Conservation (phyloP, 2,888 invertebrate genomes). For the Eilema caniola region DNA sequence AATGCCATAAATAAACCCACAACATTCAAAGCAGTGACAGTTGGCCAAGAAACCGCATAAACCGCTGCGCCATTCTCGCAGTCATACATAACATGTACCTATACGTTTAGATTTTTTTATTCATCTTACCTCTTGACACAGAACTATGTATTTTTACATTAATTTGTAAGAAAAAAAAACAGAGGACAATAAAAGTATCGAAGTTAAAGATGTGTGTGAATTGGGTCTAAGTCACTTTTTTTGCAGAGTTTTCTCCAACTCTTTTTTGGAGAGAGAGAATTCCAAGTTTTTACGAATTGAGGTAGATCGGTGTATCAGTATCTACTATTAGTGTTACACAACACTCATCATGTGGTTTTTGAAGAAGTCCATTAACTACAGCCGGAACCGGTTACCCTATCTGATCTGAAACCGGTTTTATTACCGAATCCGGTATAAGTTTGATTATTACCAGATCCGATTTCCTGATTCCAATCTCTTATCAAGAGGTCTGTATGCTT, state of each 20-base stretch:
- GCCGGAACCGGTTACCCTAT: no score
- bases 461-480: neutral
- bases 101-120: neutral
- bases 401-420: no score
- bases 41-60: neutral
- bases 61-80: neutral
- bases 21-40: neutral
- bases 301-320: no score
- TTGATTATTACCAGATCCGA: neutral
- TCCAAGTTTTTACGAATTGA: no score
- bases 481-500: neutral
- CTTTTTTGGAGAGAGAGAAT: no score
- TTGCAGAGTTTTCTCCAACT: no score
- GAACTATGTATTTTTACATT: neutral
- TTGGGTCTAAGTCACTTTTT: no score
- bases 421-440: neutral
- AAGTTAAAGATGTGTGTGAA: conserved; percentile 23
- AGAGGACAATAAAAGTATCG: conserved; percentile 31
- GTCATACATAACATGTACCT: neutral
- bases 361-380: no score
- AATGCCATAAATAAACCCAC: no score
- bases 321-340: no score
- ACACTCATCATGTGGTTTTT: no score
- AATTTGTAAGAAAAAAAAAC: conserved; percentile 23
- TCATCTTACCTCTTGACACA: conserved; percentile 5